Conservation (phyloP, 2,113 vertebrate species). For the Podiceps cristatus region DNA sequence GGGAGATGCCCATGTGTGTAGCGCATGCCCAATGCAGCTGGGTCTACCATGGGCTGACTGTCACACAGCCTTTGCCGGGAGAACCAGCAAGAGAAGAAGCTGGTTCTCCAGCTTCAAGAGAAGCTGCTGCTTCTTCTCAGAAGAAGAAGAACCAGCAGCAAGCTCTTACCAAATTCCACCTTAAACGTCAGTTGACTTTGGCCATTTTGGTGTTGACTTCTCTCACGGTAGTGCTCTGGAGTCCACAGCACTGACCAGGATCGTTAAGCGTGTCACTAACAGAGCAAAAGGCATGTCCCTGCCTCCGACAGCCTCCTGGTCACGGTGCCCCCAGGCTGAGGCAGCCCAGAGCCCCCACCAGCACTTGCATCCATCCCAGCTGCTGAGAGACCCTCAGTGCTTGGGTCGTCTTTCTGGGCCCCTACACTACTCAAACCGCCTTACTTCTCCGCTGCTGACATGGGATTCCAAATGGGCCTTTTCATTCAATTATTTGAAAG, state of each 20-base stretch:
- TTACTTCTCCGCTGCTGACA: not conserved
- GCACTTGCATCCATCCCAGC: accelerated
- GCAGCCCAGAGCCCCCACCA: not conserved
- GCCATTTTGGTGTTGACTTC: not conserved
- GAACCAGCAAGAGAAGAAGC: not conserved
- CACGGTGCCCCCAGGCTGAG: not conserved
- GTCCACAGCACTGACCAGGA: not conserved
- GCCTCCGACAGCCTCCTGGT: not conserved
- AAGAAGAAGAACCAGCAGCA: not conserved
- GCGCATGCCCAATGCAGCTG: not conserved
- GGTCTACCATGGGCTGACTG: not conserved
- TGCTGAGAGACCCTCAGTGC: not conserved
- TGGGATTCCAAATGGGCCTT: not conserved
- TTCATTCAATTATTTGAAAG: not conserved
- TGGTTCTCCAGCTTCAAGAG: not conserved
- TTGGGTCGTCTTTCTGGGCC: not conserved
- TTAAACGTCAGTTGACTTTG: not conserved
- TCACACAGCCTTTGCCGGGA: not conserved
- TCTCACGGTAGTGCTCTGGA: not conserved
- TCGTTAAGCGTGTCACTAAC: accelerated
- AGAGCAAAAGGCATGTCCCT: not conserved
- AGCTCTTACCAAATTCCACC: not conserved
- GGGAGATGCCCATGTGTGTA: not conserved
- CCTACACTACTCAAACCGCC: not conserved
- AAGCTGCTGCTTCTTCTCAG: too few species aligned